Base-by-base conservation (phyloP, 1,140 invertebrate species). In the Plodia interpunctella region DNA sequence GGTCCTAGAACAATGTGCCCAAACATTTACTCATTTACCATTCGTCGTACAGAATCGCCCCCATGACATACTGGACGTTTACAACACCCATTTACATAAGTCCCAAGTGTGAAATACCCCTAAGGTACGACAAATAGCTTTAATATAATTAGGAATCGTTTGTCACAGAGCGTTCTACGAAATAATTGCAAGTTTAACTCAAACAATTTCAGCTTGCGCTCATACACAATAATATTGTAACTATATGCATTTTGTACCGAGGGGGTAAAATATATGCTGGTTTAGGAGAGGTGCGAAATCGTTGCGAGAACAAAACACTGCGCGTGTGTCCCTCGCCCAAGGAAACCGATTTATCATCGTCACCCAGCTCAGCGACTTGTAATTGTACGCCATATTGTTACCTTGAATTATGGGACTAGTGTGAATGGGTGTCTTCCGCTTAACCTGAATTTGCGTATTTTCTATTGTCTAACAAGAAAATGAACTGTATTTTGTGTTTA, bases 311-410 rank as follows among this genome's bases (percentile, higher is more conserved):
- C 54, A 66, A 66, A 73, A 69, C 70, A 54, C 55, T 55, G 55
- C 44, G 62, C 66, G 68, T 78, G 70, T 78, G 81, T 81, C 73
- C 64, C 68, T 70, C 69, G 72, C 70, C 72, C 68, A 83, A 76
- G 76, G 83, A 82, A 82, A 76, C 66, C 69, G 74, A 87, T 88
- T 87, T 86, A 79, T 88, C 83, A 87, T 88, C 83, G 83, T 88
- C 86, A 86, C 74, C 70, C 60, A 66, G 64, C 52, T 68, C 68
- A 65, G 74, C 62, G 76, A 74, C 77, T 85, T 79, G 82, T 88
- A 88, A 86, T 88, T 87, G 83, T 85, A 67, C 69, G 72, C 74
- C 70, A 82, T 83, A 87, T 85, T 87, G 83, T 86, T 81, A 74
- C 74, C 65, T 64, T 85, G 82, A 87, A 72, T 82, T 87, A 88